Evolutionary conservation across 2,113 vertebrate species (phyloP), one percentile per base, ranked within the genome.

Genomic region (Naja naja): DNA sequence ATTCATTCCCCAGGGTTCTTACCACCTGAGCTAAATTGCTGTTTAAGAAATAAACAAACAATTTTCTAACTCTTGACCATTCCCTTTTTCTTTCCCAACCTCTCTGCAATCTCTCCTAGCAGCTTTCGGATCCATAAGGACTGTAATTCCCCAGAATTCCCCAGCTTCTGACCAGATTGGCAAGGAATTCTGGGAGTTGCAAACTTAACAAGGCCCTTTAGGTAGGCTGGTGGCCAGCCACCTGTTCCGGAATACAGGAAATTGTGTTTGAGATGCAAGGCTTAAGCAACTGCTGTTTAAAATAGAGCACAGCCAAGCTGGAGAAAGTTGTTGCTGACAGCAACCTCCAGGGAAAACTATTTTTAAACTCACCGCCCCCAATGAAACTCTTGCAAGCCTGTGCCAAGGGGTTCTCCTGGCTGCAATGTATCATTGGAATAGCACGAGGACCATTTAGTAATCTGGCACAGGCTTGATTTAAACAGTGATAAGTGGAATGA

Each of bases 381-480:
- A 74, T 94, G 49, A 23, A 20, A 85, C 55, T 52, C 86, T 52
- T 85, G 88, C 58, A 85, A 22, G 74, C 58, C 74, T 89, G 89
- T 25, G 89, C 93, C 81, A 89, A 74, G 27, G 47, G 90, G 64
- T 34, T 87, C 22, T 85, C 81, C 45, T 3, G 81, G 27, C 53
- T 89, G 39, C 0, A 47, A 60, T 91, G 56, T 0, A 89, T 86
- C 92, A 88, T 91, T 88, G 64, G 81, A 52, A 92, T 3, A 91
- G 74, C 22, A 91, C 0, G 27, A 90, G 55, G 53, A 89, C 93
- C 49, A 43, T 54, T 87, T 92, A 85, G 7, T 27, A 54, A 2
- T 90, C 94, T 27, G 90, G 85, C 1, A 90, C 11, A 22, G 69
- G 30, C 55, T 96, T 94, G 93, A 95, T 94, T 96, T 94, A 93